Evolutionary conservation across 2,888 invertebrate genomes (phyloP).

Genomic region (Ectemnius lituratus): DNA sequence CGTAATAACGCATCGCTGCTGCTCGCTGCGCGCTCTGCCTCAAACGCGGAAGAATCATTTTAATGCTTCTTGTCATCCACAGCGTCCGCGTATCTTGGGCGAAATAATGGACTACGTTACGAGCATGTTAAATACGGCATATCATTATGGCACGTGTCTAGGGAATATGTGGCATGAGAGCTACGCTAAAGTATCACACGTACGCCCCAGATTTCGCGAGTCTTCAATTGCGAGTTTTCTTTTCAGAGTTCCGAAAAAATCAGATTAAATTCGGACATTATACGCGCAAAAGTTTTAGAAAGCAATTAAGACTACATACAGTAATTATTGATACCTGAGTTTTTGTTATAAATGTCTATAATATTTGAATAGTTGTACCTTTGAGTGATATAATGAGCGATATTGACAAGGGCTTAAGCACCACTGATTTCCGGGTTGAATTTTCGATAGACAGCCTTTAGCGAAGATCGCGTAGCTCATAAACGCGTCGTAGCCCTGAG

Average conservation of each 20-base stretch:
- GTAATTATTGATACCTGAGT: too few species aligned
- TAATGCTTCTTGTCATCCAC: constrained; percentile 2
- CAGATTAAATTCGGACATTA: too few species aligned
- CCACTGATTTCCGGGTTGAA: constrained; percentile 30
- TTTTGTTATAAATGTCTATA: background rate
- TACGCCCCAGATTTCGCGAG: too few species aligned
- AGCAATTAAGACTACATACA: too few species aligned
- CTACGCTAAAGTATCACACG: background rate
- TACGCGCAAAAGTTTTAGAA: too few species aligned
- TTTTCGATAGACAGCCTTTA: constrained; percentile 68
- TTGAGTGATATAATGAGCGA: background rate
- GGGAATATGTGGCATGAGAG: constrained; percentile 8
- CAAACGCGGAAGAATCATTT: background rate
- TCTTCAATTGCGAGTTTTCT: too few species aligned
- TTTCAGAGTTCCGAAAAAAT: too few species aligned
- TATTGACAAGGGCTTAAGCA: background rate
- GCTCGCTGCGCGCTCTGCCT: background rate
- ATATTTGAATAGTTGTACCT: background rate
- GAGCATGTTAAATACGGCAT: background rate
- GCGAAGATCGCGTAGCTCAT: constrained; percentile 65
- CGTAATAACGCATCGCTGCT: constrained; percentile 4
- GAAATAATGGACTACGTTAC: background rate
- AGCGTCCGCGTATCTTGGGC: background rate
- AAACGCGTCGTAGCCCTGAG: constrained; percentile 72
- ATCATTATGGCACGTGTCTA: background rate